Percentiles rank a stretch among this genome's conserved stretches.
phyloP scores from a whole-genome alignment of 2,113 vertebrate species.

The Agapornis roseicollis region DNA sequence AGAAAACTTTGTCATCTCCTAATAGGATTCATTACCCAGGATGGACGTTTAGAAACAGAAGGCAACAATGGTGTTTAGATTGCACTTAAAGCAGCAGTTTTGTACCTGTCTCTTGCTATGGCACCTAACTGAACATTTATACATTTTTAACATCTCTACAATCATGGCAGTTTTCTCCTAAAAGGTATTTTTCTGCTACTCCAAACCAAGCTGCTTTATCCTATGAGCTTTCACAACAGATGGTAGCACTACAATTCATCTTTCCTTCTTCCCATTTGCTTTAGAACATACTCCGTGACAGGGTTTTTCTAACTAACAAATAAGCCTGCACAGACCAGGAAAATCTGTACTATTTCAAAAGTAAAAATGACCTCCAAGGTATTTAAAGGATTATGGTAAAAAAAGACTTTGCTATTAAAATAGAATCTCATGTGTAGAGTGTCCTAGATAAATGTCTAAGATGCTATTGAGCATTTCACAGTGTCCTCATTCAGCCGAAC shows the following conservation, averaged over 20 bases:
- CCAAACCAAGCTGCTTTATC: background rate
- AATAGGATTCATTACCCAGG: background rate
- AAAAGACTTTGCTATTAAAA: slow-evolving; percentile 67
- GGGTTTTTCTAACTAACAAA: background rate
- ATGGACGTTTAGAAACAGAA: background rate
- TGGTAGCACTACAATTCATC: background rate
- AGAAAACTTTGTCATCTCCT: background rate
- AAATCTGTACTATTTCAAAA: slow-evolving; percentile 51
- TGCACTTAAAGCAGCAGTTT: background rate
- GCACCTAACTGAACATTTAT: background rate
- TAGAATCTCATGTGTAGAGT: slow-evolving; percentile 64
- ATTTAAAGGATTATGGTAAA: slow-evolving; percentile 66
- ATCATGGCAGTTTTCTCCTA: background rate
- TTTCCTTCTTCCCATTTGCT: background rate
- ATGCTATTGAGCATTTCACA: slow-evolving; percentile 54
- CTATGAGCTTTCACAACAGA: background rate
- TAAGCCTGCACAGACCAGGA: background rate
- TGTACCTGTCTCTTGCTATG: background rate
- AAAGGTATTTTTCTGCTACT: background rate
- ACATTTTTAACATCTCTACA: background rate
- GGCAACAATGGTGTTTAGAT: background rate
- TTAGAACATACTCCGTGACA: background rate
- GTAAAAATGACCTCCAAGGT: slow-evolving; percentile 69
- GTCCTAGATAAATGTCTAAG: slow-evolving; percentile 73
- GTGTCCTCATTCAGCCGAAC: slow-evolving; percentile 71